These are phyloP conservation scores for Accipiter cooperii DNA, from an alignment of 2,113 vertebrate species.

Conservation along the genomic window DNA sequence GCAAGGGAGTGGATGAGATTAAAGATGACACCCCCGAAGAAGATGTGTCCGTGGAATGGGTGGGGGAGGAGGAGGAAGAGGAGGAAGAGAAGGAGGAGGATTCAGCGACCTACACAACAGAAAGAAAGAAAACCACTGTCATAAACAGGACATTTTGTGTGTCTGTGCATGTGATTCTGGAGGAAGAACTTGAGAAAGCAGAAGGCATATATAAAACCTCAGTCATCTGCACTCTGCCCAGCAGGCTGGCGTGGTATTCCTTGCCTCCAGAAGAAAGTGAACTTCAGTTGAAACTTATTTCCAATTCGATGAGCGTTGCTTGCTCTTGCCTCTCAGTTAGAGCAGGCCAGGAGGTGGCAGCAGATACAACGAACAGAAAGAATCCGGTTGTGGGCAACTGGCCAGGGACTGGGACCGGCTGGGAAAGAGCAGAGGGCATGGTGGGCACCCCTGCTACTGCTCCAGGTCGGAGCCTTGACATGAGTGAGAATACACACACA, in stretches of 20 bases:
- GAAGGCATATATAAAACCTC: not conserved
- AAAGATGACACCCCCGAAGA: conserved; percentile 72
- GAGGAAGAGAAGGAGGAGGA: not conserved
- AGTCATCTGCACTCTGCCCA: not conserved
- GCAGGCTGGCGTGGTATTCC: not conserved
- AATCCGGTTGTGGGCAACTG: not conserved
- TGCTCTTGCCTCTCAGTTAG: not conserved
- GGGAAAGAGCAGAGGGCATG: not conserved
- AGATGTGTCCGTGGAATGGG: conserved; percentile 78
- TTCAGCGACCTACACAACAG: conserved; percentile 73
- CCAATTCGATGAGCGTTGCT: rapidly evolving
- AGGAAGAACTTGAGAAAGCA: not conserved
- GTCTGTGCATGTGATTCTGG: not conserved
- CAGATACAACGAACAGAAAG: not conserved
- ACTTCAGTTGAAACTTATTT: not conserved
- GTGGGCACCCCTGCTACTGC: rapidly evolving
- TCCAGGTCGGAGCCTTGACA: not conserved
- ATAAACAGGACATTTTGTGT: not conserved
- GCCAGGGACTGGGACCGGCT: rapidly evolving
- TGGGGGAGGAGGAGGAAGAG: conserved; percentile 76
- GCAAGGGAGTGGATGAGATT: conserved; percentile 27
- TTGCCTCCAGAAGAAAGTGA: not conserved
- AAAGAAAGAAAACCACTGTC: not conserved
- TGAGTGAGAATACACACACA: not conserved
- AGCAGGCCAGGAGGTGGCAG: conserved; percentile 66